Conservation (phyloP, 2,888 invertebrate genomes). For the Megamerina dolium region DNA sequence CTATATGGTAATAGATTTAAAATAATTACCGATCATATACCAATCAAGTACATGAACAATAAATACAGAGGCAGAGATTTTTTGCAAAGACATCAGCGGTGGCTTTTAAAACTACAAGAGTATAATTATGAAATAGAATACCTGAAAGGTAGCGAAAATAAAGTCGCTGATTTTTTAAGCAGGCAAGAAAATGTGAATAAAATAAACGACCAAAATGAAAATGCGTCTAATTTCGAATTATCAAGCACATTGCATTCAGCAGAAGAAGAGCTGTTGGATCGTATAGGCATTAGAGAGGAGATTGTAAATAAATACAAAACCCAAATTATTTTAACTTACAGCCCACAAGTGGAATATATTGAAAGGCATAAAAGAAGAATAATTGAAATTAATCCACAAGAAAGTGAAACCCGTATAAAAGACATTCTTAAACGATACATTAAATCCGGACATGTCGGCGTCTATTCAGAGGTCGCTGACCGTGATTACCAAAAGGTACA, state of each 20-base stretch:
- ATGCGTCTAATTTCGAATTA: constrained; percentile 10
- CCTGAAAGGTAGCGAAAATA: constrained; percentile 10
- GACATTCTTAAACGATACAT: constrained; percentile 9
- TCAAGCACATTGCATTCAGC: constrained; percentile 13
- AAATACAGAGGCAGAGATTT: constrained; percentile 19
- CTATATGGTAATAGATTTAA: not conserved
- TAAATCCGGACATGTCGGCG: constrained; percentile 12
- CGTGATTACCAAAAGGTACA: constrained; percentile 17
- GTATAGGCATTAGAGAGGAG: constrained; percentile 13
- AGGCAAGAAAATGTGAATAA: constrained; percentile 11
- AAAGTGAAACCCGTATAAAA: constrained; percentile 10
- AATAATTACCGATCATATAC: not conserved
- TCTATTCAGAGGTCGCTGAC: constrained; percentile 15
- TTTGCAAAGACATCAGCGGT: constrained; percentile 14
- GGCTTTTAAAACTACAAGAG: constrained; percentile 15
- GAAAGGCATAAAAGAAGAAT: constrained; percentile 13
- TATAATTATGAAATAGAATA: constrained; percentile 15
- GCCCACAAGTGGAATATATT: constrained; percentile 6
- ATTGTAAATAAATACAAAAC: constrained; percentile 15
- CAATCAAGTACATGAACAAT: constrained; percentile 14
- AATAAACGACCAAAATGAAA: constrained; percentile 9
- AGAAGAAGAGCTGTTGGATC: constrained; percentile 9
- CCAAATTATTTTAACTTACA: constrained; percentile 14
- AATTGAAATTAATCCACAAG: constrained; percentile 11
- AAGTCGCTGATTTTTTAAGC: constrained; percentile 15